Evolutionary conservation across 2,797 vertebrate species (phyloP), one percentile per base, ranked within the genome.

Genomic region (Acanthurus tractus): DNA sequence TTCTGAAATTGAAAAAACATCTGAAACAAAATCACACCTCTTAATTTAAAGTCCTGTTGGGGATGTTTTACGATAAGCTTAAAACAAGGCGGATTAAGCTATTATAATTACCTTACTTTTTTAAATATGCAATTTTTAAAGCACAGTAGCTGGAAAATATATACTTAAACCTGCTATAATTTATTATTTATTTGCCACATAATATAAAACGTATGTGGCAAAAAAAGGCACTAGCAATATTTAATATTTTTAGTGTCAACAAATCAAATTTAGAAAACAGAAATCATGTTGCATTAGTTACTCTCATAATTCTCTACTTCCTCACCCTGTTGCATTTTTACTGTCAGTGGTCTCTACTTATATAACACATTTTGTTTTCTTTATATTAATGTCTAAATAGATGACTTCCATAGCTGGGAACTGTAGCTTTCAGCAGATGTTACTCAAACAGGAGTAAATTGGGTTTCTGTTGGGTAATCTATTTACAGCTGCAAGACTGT

Each of bases 161-260:
- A 7, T 34, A 45, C n/a, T 46, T 64, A 18, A 71, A 25, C 46
- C 29, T 34, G 29, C 15, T 23, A 50, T 64, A 2, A 14, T 18
- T n/a, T 38, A 56, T 49, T 56, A 15, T 25, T 63, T 1, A 23
- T 49, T 44, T 64, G 8, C 22, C 12, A 44, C 9, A 62, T 22
- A 36, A 58, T 23, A 6, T 14, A 54, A 57, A 53, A 54, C 40
- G 42, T 59, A 34, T 34, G 29, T 17, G 23, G 53, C 49, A 4
- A 10, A 58, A 15, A 15, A 12, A 34, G 13, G 20, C 29, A 7
- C 40, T 56, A 64, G 22, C 52, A 44, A 69, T 76, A 11, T 42
- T 52, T 2, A 4, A 17, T n/a, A 15, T 52, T 66, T 62, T 63
- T 70, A 7, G 56, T 58, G 44, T 34, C 29, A 58, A 76, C 20